Percentiles rank a stretch among this genome's conserved stretches.
phyloP scores from a whole-genome alignment of 2,888 invertebrate species.

The Pollenia griseotomentosa region DNA sequence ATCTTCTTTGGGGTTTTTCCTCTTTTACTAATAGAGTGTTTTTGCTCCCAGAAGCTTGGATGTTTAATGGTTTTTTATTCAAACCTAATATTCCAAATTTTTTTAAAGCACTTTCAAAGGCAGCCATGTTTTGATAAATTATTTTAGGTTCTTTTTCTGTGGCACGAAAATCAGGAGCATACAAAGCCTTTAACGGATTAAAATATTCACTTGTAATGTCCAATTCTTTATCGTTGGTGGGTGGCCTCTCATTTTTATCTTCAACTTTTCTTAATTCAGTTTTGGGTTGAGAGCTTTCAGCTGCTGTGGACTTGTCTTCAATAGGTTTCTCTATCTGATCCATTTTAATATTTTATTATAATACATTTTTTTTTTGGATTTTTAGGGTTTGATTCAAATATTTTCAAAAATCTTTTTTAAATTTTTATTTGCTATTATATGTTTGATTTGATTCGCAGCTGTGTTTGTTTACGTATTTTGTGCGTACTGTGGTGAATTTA shows the following conservation, averaged over 20 bases:
- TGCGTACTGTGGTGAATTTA: neutral
- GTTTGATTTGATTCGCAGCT: neutral
- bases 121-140: slow-evolving; percentile 89
- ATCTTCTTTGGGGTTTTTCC: slow-evolving; percentile 79
- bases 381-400: too few species aligned
- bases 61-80: slow-evolving; percentile 74
- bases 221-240: slow-evolving; percentile 77
- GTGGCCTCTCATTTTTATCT: neutral
- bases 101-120: slow-evolving; percentile 85
- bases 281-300: neutral
- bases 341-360: slow-evolving; percentile 30
- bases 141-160: slow-evolving; percentile 86
- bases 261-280: slow-evolving; percentile 4
- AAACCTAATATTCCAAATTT: slow-evolving; percentile 80
- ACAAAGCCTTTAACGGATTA: slow-evolving; percentile 89
- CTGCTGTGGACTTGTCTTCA: neutral
- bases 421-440: neutral
- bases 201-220: slow-evolving; percentile 87
- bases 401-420: neutral
- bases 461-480: neutral
- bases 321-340: slow-evolving; percentile 17
- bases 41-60: slow-evolving; percentile 36
- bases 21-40: slow-evolving; percentile 46
- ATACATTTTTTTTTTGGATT: neutral
- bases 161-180: slow-evolving; percentile 85